Evolutionary conservation across 1,140 invertebrate genomes (phyloP), one percentile per base, ranked within the genome.

Genomic region (Macrobrachium rosenbergii): DNA sequence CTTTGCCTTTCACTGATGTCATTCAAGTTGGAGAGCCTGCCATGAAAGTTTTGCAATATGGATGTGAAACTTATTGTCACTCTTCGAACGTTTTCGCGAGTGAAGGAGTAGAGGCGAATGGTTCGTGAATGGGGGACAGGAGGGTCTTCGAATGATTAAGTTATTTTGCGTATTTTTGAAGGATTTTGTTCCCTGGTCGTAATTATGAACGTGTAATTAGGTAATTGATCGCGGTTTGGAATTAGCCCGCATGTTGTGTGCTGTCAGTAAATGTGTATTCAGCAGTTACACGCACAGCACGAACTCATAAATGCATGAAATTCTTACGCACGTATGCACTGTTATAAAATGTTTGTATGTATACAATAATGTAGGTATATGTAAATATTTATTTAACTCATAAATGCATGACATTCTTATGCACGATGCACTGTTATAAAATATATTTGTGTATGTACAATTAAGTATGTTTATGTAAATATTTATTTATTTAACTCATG

Each of bases 281-380:
- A n/a, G n/a, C n/a, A n/a, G n/a, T 67, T 37, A 37, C 28, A 37
- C 28, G 28, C 28, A 37, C 28, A 37, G 28, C 28, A 37, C 3
- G 28, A 37, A 37, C 28, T 1, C 28, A 37, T 37, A 37, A 37
- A 3, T 37, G 28, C 28, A 37, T 37, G 28, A 37, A 37, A 37
- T 37, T 37, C 28, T 11, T 67, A 67, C 8, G 17, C 64, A 67
- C 64, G 8, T 67, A 67, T 67, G 16, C 0, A 69, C 28, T 1
- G 3, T 16, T 69, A 69, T n/a, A 69, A 37, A 3, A n/a, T 69
- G 19, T 21, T 16, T n/a, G 3, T n/a, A 69, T 69, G 19, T 69
- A 69, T 69, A 69, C n/a, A 69, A 11, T 3, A 21, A 69, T 69
- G n/a, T 69, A 69, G 14, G 28, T 69, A 69, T 69, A 69, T 69